Evolutionary conservation across 2,113 vertebrate genomes (phyloP).

Genomic region (Sphyrna mokarran): DNA sequence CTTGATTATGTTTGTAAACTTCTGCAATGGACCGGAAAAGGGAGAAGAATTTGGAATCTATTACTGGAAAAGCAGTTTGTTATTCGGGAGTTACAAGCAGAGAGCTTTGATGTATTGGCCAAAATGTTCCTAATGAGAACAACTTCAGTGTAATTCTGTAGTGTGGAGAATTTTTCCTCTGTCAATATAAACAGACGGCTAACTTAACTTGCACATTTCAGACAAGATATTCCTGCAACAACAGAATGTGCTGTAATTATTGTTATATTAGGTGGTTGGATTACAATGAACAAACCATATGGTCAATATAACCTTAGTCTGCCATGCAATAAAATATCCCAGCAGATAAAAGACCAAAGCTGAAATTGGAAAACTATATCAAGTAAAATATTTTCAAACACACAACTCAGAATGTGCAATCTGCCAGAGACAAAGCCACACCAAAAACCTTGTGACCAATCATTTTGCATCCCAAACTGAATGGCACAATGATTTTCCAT

Average conservation of each 20-base stretch:
- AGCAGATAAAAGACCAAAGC: neutral
- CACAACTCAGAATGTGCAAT: neutral
- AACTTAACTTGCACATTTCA: neutral
- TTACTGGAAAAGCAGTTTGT: neutral
- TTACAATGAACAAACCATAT: neutral
- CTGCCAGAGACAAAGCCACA: neutral
- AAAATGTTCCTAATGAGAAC: neutral
- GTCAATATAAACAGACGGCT: neutral
- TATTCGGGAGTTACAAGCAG: neutral
- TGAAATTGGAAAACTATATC: neutral
- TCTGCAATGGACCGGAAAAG: neutral
- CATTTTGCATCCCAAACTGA: neutral
- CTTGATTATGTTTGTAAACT: conserved; percentile 6
- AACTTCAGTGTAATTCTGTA: neutral
- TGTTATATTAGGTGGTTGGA: neutral
- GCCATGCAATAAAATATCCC: neutral
- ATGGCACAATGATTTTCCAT: neutral
- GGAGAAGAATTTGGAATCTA: neutral
- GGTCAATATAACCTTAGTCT: neutral
- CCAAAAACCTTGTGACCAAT: neutral
- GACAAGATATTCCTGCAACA: neutral
- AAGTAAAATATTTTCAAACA: neutral
- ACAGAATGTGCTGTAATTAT: neutral
- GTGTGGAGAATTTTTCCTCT: neutral
- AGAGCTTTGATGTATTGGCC: neutral